Base-by-base conservation (phyloP, 2,888 invertebrate genomes). In the Andrena haemorrhoa region DNA sequence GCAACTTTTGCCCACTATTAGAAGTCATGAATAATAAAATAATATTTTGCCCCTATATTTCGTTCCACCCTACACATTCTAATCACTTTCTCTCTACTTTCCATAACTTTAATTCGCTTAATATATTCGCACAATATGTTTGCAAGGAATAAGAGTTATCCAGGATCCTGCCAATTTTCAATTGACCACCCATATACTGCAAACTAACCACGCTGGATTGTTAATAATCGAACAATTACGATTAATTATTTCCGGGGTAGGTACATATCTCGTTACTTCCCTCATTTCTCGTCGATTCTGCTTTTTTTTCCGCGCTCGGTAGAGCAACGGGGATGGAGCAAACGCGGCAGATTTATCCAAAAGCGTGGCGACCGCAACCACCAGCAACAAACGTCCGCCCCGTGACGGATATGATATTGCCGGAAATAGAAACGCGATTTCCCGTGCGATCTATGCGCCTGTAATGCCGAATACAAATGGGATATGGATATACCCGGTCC, bases 391-490 rank as follows among this genome's bases (percentile, higher is more conserved):
- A 79, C 79, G 83, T 82, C 85, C 79, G 83, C 61, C 75, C 79
- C 70, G 82, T 89, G 91, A 91, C 91, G 92, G 92, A 92, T 92
- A 91, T 90, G 92, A 90, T 91, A 91, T 90, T 89, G 87, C 90
- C 90, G 92, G 92, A 92, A 92, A 92, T 92, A 90, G 91, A 89
- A 86, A 89, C 84, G 90, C 88, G 92, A 92, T 91, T 91, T 90
- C 91, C 90, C 86, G 90, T 86, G 84, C 88, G 87, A 89, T 91
- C 85, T 89, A 84, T 89, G 90, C 87, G 88, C 83, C 86, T 89
- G 89, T 92, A 92, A 92, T 91, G 72, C 88, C 88, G 90, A 89
- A 91, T 92, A 92, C 88, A 91, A 91, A 91, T 91, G 88, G 86
- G 87, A 85, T 91, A 88, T 91, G 88, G 87, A 90, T 91, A 89